A percentile compares a stretch with the other conserved stretches of the same genome.
These are phyloP conservation scores for Eupithecia inturbata DNA, from an alignment of 2,888 invertebrate species.

Conservation along the genomic window DNA sequence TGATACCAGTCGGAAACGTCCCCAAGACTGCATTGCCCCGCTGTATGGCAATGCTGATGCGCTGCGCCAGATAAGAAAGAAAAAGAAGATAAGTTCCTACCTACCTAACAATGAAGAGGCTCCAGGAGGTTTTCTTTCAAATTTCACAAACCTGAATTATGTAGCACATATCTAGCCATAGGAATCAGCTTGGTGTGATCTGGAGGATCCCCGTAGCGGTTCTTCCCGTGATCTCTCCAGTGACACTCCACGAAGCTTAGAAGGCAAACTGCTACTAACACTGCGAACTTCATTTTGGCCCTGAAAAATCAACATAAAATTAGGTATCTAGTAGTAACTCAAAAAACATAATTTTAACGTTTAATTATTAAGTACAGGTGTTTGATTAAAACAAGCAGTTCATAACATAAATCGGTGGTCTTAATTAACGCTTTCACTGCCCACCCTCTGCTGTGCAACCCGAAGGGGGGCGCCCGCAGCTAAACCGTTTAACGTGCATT, in stretches of 20 bases:
- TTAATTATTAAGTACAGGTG: too few relatives aligned
- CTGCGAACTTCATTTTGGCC: slow-evolving; percentile 34
- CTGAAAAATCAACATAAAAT: slow-evolving; percentile 16
- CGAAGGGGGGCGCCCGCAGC: background rate
- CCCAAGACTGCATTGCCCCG: too few relatives aligned
- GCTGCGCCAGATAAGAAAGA: too few relatives aligned
- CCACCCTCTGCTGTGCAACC: background rate
- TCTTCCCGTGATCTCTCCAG: slow-evolving; percentile 30
- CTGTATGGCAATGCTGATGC: too few relatives aligned
- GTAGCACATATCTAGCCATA: slow-evolving; percentile 89
- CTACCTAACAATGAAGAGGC: background rate
- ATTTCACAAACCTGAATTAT: slow-evolving; percentile 83
- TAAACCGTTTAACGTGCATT: background rate
- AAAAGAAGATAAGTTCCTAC: too few relatives aligned
- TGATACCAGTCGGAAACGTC: too few relatives aligned
- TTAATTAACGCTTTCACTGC: background rate
- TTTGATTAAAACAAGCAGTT: background rate
- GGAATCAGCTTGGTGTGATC: slow-evolving; percentile 85
- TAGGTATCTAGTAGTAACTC: background rate
- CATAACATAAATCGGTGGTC: background rate
- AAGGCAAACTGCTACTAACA: slow-evolving; percentile 32
- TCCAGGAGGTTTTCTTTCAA: too few relatives aligned
- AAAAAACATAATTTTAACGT: too few relatives aligned
- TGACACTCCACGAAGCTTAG: slow-evolving; percentile 32
- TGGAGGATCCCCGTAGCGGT: slow-evolving; percentile 74